Evolutionary conservation across 1,140 invertebrate species (phyloP).

Genomic region (Cydia strobilella): DNA sequence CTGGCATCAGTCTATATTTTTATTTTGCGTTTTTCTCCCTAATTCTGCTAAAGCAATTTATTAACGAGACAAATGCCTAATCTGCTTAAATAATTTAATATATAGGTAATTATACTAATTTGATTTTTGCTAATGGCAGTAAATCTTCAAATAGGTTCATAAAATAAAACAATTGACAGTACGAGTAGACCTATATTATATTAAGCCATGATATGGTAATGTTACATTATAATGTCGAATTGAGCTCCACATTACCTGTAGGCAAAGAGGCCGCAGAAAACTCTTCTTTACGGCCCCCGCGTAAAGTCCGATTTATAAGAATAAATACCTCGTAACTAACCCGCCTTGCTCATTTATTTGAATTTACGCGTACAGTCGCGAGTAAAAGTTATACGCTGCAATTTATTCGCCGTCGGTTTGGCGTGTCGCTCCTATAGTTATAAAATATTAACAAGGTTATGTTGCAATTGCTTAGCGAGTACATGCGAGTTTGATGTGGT

Average conservation of each 20-base stretch:
- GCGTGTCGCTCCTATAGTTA: slow-evolving; percentile 25
- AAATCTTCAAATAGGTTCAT: neutral
- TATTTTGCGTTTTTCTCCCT: too few species aligned
- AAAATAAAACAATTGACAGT: neutral
- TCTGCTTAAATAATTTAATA: too few species aligned
- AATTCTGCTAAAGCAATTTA: too few species aligned
- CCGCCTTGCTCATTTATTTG: slow-evolving; percentile 45
- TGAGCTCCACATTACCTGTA: slow-evolving; percentile 20
- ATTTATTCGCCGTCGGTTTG: slow-evolving; percentile 15
- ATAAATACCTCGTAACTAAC: slow-evolving; percentile 50
- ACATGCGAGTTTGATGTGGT: neutral
- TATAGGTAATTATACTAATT: too few species aligned
- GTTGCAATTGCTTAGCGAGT: neutral
- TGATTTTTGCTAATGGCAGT: too few species aligned
- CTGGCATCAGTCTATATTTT: too few species aligned
- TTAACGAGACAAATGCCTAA: too few species aligned
- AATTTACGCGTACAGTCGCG: slow-evolving; percentile 42
- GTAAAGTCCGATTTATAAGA: slow-evolving; percentile 50
- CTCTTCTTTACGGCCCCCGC: slow-evolving; percentile 42
- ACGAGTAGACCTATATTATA: neutral
- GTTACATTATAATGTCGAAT: neutral
- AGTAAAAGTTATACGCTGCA: slow-evolving; percentile 31
- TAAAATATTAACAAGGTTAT: slow-evolving; percentile 28
- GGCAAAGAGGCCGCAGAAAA: slow-evolving; percentile 36
- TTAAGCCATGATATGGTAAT: neutral